Conservation (phyloP, 1,140 invertebrate species). For the Drosophila lacteicornis region DNA sequence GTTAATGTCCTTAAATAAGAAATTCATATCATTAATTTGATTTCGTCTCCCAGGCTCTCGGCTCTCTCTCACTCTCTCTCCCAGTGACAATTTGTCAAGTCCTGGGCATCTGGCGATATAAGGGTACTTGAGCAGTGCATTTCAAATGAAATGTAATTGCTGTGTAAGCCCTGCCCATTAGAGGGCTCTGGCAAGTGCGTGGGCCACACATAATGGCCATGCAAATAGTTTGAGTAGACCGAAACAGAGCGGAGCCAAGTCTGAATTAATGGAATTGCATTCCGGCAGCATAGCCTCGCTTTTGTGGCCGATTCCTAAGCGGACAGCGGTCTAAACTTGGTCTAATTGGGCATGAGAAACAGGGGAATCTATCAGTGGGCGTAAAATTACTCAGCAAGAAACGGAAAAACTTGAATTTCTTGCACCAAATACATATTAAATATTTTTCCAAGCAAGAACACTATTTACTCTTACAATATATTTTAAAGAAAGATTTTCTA, state of each 20-base stretch:
- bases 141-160: slow-evolving; percentile 70
- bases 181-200: slow-evolving; percentile 35
- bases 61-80: slow-evolving; percentile 2
- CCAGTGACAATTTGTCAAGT: slow-evolving; percentile 49
- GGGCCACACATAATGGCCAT: slow-evolving; percentile 35
- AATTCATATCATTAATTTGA: slow-evolving; percentile 81
- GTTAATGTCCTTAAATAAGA: slow-evolving; percentile 72
- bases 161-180: slow-evolving; percentile 48
- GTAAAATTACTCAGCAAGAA: not conserved
- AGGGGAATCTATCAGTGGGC: slow-evolving; percentile 1
- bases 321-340: not conserved
- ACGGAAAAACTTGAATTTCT: too few species aligned
- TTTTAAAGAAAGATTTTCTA: not conserved
- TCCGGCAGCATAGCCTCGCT: slow-evolving; percentile 25
- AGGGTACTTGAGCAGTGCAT: slow-evolving; percentile 39
- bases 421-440: too few species aligned
- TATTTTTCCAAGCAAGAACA: too few species aligned
- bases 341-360: slow-evolving; percentile 23
- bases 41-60: slow-evolving; percentile 26
- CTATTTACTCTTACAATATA: not conserved
- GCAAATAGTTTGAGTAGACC: slow-evolving; percentile 51
- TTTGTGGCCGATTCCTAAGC: slow-evolving; percentile 16
- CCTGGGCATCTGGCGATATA: slow-evolving; percentile 11
- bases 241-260: slow-evolving; percentile 11
- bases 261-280: slow-evolving; percentile 51